phyloP scores from a whole-genome alignment of 2,113 vertebrate species.

The Anolis sagrei region DNA sequence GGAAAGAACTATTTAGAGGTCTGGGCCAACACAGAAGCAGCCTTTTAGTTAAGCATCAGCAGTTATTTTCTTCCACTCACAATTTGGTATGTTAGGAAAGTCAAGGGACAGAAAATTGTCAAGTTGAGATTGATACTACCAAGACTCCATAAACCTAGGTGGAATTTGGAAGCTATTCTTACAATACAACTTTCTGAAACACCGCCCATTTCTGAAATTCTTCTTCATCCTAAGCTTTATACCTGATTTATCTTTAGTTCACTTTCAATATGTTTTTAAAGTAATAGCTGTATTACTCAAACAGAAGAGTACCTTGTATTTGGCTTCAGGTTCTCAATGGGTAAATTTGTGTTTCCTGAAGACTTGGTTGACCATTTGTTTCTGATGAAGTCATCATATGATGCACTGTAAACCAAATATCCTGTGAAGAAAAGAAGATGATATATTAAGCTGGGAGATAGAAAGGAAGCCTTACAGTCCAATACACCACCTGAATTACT shows the following conservation, averaged over 20 bases:
- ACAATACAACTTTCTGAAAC: neutral
- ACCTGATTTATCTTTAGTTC: too few relatives aligned
- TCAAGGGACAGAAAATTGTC: neutral
- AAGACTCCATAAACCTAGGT: neutral
- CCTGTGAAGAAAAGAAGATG: constrained; percentile 73
- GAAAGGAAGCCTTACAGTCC: neutral
- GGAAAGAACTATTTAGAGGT: neutral
- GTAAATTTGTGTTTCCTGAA: constrained; percentile 85
- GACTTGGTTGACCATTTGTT: constrained; percentile 91
- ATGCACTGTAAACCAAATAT: constrained; percentile 95
- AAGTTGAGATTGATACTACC: neutral
- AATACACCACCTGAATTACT: neutral
- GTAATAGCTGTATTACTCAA: constrained; percentile 12
- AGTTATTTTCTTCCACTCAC: too few relatives aligned
- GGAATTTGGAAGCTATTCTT: neutral
- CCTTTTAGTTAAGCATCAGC: too few relatives aligned
- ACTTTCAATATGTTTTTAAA: neutral
- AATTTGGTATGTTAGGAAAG: neutral
- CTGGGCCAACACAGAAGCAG: neutral
- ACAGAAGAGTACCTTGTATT: constrained; percentile 87
- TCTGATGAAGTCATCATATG: constrained; percentile 94
- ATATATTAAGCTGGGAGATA: neutral
- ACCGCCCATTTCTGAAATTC: neutral
- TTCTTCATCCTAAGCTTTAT: neutral
- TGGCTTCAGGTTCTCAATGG: constrained; percentile 97